Base-by-base conservation (phyloP, 2,888 invertebrate species). In the Synanthedon vespiformis region DNA sequence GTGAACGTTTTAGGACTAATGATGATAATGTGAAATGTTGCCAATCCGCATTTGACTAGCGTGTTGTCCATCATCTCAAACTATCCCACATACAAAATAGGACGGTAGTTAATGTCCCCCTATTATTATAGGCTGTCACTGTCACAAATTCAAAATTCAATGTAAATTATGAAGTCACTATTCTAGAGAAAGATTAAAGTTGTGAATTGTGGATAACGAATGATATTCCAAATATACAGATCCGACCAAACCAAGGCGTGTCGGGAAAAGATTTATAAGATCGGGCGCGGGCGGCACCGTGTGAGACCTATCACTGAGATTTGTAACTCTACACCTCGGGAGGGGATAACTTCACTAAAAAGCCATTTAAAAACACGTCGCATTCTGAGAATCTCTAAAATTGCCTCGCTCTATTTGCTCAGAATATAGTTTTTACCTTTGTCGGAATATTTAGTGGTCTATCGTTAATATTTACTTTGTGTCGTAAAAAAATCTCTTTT, bases 191-290 rank as follows among this genome's bases (percentile, higher is more conserved):
- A 8, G 34, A 34, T 34, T 34, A 34, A 34, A 34, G 8, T 34
- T 34, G 8, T 10, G 34, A 10, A 34, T 34, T 6, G 34, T 34
- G 34, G 34, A 34, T 34, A 27, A 27, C 27, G 27, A 27, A 27
- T 27, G 27, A 27, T 27, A 27, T 27, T 27, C 27, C 6, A 27
- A 27, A 27, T 27, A 27, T 27, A 27, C 8, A 13, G 41, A 41
- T 41, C 41, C 41, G n/a, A 44, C n/a, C n/a, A 34, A 34, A 34
- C 34, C 34, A 44, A 48, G 48, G 64, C 64, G 68, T 67, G 67
- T 64, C 63, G 64, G 64, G 57, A 57, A n/a, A n/a, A 70, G 72
- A 77, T 77, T 75, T 74, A 80, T 73, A 58, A 61, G 61, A 58
- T 51, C 41, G 49, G 14, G 52, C 54, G 61, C 54, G 48, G 53